These are phyloP conservation scores for Anoplopoma fimbria DNA, from an alignment of 2,113 vertebrate genomes.

Conservation along the genomic window DNA sequence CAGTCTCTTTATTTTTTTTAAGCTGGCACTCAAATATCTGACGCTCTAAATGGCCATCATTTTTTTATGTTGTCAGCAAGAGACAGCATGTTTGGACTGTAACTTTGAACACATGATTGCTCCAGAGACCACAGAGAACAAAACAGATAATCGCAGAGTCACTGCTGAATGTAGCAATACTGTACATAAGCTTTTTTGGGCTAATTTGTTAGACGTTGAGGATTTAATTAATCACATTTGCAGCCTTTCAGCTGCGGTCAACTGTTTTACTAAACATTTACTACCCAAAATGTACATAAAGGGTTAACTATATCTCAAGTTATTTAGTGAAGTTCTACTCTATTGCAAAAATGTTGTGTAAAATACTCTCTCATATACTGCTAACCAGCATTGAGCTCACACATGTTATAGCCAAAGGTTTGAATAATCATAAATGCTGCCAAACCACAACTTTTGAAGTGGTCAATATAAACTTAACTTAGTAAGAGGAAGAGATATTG, in stretches of 20 bases:
- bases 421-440: not conserved
- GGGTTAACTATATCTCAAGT: not conserved
- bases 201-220: not conserved
- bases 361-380: not conserved
- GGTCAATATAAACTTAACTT: conserved; percentile 10
- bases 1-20: not conserved
- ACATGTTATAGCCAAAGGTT: not conserved
- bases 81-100: not conserved
- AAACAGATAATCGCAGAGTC: not conserved
- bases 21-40: not conserved
- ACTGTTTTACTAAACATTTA: not conserved
- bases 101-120: not conserved
- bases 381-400: no score
- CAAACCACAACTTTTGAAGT: conserved; percentile 47
- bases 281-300: not conserved
- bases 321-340: not conserved
- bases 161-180: not conserved
- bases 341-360: not conserved
- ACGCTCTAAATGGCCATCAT: not conserved
- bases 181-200: not conserved
- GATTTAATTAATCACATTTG: not conserved
- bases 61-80: not conserved
- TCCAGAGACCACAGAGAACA: not conserved
- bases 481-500: conserved; percentile 28
- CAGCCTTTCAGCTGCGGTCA: not conserved